Evolutionary conservation across 2,888 invertebrate genomes (phyloP).

Genomic region (Antitype chi): DNA sequence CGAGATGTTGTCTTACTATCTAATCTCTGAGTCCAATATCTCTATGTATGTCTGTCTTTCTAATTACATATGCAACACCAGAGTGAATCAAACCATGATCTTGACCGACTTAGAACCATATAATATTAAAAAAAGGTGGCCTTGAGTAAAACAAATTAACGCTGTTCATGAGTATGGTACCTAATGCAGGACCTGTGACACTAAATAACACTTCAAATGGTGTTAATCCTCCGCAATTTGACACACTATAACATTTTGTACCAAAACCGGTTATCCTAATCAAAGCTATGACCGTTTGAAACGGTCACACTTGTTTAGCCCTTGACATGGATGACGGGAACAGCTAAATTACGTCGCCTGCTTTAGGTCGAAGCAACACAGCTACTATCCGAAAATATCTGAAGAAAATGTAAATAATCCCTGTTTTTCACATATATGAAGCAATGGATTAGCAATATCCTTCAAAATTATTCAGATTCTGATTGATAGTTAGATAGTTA

Average conservation of each 20-base stretch:
- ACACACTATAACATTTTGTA: background rate
- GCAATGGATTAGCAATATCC: too few species aligned
- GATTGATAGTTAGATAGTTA: too few species aligned
- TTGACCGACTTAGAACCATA: background rate
- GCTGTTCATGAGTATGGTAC: background rate
- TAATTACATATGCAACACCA: too few species aligned
- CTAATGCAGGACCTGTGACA: background rate
- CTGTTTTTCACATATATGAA: too few species aligned
- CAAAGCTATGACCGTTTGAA: background rate
- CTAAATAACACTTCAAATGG: background rate
- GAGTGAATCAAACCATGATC: background rate
- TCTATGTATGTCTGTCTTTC: too few species aligned
- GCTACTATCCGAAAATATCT: background rate
- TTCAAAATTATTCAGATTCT: too few species aligned
- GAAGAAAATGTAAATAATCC: too few species aligned
- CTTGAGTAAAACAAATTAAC: background rate
- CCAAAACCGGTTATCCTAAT: slow-evolving; percentile 27
- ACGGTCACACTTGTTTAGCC: slow-evolving; percentile 12
- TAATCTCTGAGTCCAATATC: too few species aligned
- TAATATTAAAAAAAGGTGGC: too few species aligned
- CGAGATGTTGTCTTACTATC: too few species aligned
- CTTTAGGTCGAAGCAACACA: background rate
- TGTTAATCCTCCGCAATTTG: background rate
- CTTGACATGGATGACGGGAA: slow-evolving; percentile 44
- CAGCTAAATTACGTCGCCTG: slow-evolving; percentile 8